Evolutionary conservation across 2,113 vertebrate species (phyloP).

Genomic region (Carassius carassius): DNA sequence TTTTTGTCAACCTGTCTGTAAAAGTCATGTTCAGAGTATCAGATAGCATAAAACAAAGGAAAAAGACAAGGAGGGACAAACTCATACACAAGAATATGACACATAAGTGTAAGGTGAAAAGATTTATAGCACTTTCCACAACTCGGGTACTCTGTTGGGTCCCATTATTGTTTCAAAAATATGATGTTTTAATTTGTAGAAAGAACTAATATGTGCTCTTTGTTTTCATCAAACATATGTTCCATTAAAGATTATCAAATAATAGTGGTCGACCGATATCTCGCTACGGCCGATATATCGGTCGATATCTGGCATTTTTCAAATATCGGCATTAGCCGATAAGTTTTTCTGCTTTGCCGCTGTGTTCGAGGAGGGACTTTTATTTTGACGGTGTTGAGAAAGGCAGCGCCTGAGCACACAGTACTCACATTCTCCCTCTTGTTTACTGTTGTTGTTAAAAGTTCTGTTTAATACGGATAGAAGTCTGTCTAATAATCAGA

Average conservation of each 20-base stretch:
- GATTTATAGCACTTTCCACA: not conserved
- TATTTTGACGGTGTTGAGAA: too few relatives aligned
- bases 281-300: too few relatives aligned
- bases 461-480: too few relatives aligned
- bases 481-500: too few relatives aligned
- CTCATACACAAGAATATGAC: not conserved
- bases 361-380: too few relatives aligned
- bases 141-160: not conserved
- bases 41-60: constrained; percentile 28
- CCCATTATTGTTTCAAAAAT: not conserved
- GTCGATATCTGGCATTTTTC: too few relatives aligned
- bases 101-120: constrained; percentile 2
- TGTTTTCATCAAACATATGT: not conserved
- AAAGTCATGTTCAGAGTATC: constrained; percentile 57
- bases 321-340: too few relatives aligned
- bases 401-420: too few relatives aligned
- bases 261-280: too few relatives aligned
- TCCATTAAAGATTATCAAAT: not conserved
- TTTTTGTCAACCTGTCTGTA: constrained; percentile 71
- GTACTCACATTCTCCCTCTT: too few relatives aligned
- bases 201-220: not conserved
- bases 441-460: too few relatives aligned
- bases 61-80: constrained; percentile 30
- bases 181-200: not conserved
- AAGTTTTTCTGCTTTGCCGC: too few relatives aligned